Base-by-base conservation (phyloP, 2,888 invertebrate species). In the Chalcosyrphus nemorum region DNA sequence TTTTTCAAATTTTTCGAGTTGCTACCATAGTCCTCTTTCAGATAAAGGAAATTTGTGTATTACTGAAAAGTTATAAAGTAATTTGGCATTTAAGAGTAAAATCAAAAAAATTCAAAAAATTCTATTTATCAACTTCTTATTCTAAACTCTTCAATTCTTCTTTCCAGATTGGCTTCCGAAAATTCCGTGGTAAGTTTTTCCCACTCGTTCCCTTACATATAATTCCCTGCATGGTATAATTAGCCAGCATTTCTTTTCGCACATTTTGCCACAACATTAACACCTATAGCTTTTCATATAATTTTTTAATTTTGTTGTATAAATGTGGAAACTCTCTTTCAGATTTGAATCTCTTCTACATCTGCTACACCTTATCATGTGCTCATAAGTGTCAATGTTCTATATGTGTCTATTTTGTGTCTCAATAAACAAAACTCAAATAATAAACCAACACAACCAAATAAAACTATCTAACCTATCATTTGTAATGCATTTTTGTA, bases 351-450 rank as follows among this genome's bases (percentile, higher is more conserved):
- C 50, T 75, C 78, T 84, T 80, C 84, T 80, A 59, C 68, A 75
- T 80, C 84, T 84, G 80, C 80, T 80, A 70, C 74, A 74, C 57
- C 65, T 68, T 75, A 70, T 80, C 63, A 65, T 68, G 63, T 80
- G 78, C 75, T 84, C 63, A 84, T 80, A 77, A 74, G 61, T 82
- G 78, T 84, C 68, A 84, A 74, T 84, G 70, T 84, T 80, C n/a
- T 80, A 32, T 78, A 24, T 84, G 56, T 84, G 70, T 84, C 74
- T 80, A 57, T 80, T 78, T 63, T 84, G 56, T 84, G 65, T 82
- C 57, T 72, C 11, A 61, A 59, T 11, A 50, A 63, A 70, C 5
- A 19, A 4, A 24, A 24, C n/a, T n/a, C n/a, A 24, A 24, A 32
- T 9, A 2, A 32, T 11, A 74, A 68, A 63, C 47, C 21, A 59